phyloP scores from a whole-genome alignment of 2,113 vertebrate genomes.

The Microtus oregoni region DNA sequence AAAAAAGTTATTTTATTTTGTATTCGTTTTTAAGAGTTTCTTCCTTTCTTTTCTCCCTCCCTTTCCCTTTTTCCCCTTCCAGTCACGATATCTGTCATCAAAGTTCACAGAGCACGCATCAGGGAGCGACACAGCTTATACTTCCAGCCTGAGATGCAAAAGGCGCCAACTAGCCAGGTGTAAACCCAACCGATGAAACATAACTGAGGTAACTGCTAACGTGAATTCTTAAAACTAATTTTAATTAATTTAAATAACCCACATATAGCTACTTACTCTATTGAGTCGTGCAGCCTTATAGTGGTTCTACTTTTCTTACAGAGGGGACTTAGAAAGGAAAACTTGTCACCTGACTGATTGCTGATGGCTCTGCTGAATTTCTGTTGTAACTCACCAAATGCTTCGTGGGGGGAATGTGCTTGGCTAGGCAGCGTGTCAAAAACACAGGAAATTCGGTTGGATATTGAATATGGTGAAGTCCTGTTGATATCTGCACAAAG shows the following conservation, averaged over 20 bases:
- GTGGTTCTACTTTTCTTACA: neutral
- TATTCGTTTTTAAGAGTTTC: no score
- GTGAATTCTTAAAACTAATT: neutral
- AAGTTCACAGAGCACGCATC: neutral
- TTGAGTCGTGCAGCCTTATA: neutral
- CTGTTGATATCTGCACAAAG: neutral
- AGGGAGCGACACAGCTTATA: neutral
- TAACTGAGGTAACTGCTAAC: neutral
- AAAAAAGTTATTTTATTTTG: no score
- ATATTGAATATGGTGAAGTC: neutral
- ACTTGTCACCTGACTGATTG: neutral
- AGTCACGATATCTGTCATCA: neutral
- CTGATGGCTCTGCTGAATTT: neutral
- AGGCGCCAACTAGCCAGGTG: neutral
- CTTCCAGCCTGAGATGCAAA: rapidly evolving
- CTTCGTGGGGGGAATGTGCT: neutral
- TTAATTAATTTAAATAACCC: constrained; percentile 13
- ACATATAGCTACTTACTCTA: neutral
- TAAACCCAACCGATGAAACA: neutral
- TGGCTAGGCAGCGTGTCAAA: neutral
- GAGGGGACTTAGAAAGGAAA: neutral
- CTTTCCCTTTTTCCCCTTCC: no score
- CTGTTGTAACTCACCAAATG: neutral
- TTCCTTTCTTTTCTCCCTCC: no score
- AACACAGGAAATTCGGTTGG: neutral